Evolutionary conservation across 2,113 vertebrate genomes (phyloP), one percentile per base, ranked within the genome.

Genomic region (Felis chaus): DNA sequence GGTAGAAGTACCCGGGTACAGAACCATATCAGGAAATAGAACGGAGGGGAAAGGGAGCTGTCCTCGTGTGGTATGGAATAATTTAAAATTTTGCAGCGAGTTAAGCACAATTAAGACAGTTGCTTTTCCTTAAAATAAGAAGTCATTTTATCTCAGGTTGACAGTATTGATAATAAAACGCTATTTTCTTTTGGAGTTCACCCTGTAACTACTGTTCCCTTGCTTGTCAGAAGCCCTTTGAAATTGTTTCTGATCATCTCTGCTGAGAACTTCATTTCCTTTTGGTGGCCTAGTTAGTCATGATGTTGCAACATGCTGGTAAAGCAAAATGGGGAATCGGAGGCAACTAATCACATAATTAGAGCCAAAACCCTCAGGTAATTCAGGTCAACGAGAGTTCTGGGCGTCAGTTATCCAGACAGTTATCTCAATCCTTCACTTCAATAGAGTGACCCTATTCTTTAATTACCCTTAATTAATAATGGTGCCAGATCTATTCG

Each of bases 401-500:
- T 74, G 31, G 45, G 39, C 88, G 36, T 97, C 88, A 96, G 68
- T 97, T 97, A 96, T 90, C 84, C 39, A 90, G 69, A 95, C 11
- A 55, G n/a, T 93, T 88, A 81, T 83, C 48, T 94, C 87, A 68
- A 82, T 50, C 93, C 27, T 92, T 97, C 84, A 85, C 95, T 96
- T 88, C 69, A 94, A 82, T 45, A 94, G 57, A 71, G 41, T 94
- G 61, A 94, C 15, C 36, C 45, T 96, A 76, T 92, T 91, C 27
- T n/a, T 78, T 92, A 96, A 97, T 97, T 91, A 68, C 33, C 36
- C 55, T 88, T 92, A 97, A 97, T 96, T 97, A 97, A 87, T 78
- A 94, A 57, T 36, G 57, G 55, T 88, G 39, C 61, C 63, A 95
- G 21, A 89, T 94, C 76, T 83, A 88, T 89, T 96, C 45, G 23